Evolutionary conservation across 2,113 vertebrate genomes (phyloP).

Genomic region (Psittacula cyanocephala): DNA sequence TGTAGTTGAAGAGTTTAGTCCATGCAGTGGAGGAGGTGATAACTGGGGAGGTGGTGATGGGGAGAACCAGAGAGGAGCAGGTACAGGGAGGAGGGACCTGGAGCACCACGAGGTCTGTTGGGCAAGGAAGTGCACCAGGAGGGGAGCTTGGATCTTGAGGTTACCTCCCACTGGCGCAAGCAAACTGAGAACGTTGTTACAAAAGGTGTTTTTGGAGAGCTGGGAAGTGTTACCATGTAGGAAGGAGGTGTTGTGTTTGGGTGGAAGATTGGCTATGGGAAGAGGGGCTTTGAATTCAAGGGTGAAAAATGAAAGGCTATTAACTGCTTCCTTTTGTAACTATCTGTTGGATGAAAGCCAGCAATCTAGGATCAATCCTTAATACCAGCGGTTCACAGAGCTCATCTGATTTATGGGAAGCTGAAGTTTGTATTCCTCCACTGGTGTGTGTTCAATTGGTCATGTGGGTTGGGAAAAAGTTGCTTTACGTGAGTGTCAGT

Average conservation of each 20-base stretch:
- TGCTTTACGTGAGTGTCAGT: not conserved
- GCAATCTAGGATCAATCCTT: not conserved
- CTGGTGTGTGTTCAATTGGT: not conserved
- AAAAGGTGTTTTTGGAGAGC: not conserved
- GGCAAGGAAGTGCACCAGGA: not conserved
- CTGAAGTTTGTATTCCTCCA: not conserved
- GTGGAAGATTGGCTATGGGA: not conserved
- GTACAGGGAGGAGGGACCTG: not conserved
- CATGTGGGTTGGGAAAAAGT: not conserved
- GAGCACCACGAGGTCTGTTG: not conserved
- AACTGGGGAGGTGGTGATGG: not conserved
- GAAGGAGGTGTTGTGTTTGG: not conserved
- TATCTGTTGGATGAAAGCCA: not conserved
- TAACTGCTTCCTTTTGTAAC: not conserved
- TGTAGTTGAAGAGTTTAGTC: not conserved
- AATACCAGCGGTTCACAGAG: not conserved
- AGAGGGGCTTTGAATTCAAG: not conserved
- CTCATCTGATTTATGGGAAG: not conserved
- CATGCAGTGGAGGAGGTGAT: rapidly evolving
- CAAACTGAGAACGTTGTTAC: not conserved
- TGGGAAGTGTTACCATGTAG: not conserved
- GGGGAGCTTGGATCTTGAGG: not conserved
- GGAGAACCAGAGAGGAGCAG: not conserved
- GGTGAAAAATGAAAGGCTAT: not conserved
- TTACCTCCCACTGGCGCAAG: not conserved